Conservation (phyloP, 2,797 vertebrate species). For the Tokudaia muenninki region DNA sequence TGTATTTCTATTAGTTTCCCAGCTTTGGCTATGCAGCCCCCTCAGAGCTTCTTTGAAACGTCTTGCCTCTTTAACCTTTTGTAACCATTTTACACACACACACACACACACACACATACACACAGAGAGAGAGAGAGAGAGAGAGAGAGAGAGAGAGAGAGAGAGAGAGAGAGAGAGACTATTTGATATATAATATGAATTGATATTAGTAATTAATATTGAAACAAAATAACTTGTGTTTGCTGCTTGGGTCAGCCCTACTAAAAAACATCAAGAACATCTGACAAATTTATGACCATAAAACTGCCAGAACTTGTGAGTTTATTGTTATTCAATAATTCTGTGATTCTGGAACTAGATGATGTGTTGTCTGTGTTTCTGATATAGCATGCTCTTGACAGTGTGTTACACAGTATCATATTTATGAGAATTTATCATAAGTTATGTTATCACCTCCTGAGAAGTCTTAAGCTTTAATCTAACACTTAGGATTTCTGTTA, state of each 20-base stretch:
- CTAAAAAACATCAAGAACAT: neutral
- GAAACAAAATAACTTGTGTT: neutral
- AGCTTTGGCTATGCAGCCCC: neutral
- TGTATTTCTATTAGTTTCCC: neutral
- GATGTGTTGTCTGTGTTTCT: neutral
- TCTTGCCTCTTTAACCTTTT: neutral
- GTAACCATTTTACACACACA: neutral
- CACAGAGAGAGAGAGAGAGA: too few relatives aligned
- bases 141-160: too few relatives aligned
- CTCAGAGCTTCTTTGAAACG: neutral
- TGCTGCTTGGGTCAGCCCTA: neutral
- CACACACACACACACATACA: neutral
- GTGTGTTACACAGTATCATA: neutral
- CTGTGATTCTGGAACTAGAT: neutral
- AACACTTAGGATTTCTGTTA: neutral
- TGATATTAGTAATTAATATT: neutral
- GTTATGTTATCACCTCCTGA: neutral
- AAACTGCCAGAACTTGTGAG: neutral
- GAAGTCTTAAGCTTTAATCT: constrained; percentile 24
- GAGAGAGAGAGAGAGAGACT: too few relatives aligned
- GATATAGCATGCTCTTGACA: neutral
- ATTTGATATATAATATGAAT: neutral
- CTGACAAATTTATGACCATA: neutral
- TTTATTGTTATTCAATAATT: neutral
- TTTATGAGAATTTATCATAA: neutral